These are phyloP conservation scores for Peromyscus aztecus DNA, from an alignment of 2,797 vertebrate genomes.

Conservation along the genomic window DNA sequence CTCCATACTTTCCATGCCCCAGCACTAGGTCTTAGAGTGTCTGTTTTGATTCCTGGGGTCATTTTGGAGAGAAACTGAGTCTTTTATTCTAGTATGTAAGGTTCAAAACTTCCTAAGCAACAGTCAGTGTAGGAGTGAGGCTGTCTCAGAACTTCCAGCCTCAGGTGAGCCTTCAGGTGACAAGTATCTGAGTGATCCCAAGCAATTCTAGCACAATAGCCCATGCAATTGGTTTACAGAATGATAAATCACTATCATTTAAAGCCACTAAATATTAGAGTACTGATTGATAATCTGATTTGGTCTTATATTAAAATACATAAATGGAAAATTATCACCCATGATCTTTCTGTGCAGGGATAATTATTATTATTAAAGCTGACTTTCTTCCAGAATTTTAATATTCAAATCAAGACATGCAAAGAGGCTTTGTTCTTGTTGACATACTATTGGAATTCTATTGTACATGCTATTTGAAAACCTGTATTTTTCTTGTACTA, in stretches of 20 bases:
- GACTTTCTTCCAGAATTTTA: conserved; percentile 60
- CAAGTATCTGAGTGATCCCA: neutral
- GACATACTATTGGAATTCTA: conserved; percentile 38
- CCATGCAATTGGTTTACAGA: neutral
- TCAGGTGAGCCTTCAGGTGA: neutral
- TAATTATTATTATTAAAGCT: conserved; percentile 70
- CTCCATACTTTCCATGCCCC: neutral
- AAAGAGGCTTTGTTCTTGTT: conserved; percentile 63
- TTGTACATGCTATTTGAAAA: conserved; percentile 31
- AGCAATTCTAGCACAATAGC: too few relatives aligned
- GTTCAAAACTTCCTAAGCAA: neutral
- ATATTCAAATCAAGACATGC: conserved; percentile 16
- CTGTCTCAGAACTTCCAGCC: neutral
- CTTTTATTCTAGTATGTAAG: neutral
- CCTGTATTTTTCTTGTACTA: conserved; percentile 61
- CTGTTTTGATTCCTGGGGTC: neutral
- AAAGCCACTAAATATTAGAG: neutral
- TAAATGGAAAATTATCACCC: conserved; percentile 46
- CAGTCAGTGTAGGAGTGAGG: neutral
- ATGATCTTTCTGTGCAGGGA: conserved; percentile 20
- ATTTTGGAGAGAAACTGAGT: neutral
- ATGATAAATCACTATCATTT: neutral
- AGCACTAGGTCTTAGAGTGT: neutral
- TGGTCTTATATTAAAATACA: conserved; percentile 31
- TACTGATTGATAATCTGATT: conserved; percentile 40